Percentiles rank a stretch among this genome's conserved stretches.
Conservation (phyloP, 2,888 invertebrate species). For the Acronicta psi region DNA sequence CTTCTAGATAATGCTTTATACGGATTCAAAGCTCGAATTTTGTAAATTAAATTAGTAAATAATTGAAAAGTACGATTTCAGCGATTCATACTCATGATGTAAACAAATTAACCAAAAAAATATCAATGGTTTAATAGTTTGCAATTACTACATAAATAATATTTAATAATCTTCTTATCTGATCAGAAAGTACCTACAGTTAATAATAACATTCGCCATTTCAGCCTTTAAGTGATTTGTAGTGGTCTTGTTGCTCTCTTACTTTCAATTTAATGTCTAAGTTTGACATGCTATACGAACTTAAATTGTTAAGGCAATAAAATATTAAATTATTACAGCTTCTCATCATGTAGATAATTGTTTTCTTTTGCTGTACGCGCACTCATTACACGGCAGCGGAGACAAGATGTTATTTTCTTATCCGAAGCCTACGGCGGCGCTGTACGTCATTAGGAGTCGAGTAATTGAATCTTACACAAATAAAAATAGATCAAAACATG, state of each 20-base stretch:
- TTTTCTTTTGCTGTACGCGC: constrained; percentile 61
- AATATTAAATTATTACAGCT: constrained; percentile 43
- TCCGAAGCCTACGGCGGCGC: constrained; percentile 65
- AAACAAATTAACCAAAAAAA: too few species aligned
- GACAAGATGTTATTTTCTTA: constrained; percentile 71
- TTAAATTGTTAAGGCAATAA: constrained; percentile 44
- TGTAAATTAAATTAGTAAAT: too few species aligned
- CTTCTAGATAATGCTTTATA: too few species aligned
- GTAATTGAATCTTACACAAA: constrained; percentile 85
- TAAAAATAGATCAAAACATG: constrained; percentile 78
- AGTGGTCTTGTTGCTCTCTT: constrained; percentile 30
- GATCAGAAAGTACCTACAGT: constrained; percentile 16
- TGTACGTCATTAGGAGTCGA: constrained; percentile 70
- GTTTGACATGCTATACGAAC: constrained; percentile 39
- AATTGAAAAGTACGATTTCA: too few species aligned
- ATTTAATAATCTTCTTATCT: constrained; percentile 28
- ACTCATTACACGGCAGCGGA: constrained; percentile 67
- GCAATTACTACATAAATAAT: constrained; percentile 40
- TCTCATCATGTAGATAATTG: constrained; percentile 60
- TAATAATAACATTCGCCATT: constrained; percentile 20
- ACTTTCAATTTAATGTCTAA: constrained; percentile 35
- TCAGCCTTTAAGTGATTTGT: constrained; percentile 29
- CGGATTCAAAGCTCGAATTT: too few species aligned
- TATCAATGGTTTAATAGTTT: neutral
- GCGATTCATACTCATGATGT: too few species aligned